These are phyloP conservation scores for Hydra vulgaris DNA, from an alignment of 30 jellyfish, hydroid and myxozoan genomes.

Conservation along the genomic window DNA sequence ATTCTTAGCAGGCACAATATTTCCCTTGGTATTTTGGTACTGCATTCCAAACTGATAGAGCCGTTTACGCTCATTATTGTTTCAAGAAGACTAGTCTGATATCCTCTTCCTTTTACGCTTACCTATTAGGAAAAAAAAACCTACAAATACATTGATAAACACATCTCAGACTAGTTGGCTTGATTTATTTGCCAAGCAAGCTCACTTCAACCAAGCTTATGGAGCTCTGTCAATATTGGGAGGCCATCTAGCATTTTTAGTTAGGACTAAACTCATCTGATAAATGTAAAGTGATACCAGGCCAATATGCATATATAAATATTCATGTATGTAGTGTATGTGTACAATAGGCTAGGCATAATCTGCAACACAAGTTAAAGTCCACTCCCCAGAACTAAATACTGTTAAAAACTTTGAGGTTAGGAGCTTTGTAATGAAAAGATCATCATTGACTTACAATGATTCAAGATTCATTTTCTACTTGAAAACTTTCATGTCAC, in stretches of 20 bases:
- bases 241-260: background rate
- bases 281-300: background rate
- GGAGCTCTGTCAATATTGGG: background rate
- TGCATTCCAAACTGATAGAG: background rate
- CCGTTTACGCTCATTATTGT: background rate
- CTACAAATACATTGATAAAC: no score
- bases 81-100: background rate
- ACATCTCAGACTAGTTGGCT: background rate
- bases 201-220: background rate
- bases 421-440: background rate
- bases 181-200: background rate
- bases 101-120: background rate
- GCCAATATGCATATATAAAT: background rate
- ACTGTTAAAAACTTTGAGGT: background rate
- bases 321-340: background rate
- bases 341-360: background rate
- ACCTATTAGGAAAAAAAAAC: background rate
- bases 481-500: background rate
- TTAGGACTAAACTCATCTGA: background rate
- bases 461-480: background rate
- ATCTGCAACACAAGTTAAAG: background rate
- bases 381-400: background rate
- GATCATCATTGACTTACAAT: background rate
- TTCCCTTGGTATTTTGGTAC: background rate
- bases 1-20: background rate